A percentile compares a stretch with the other conserved stretches of the same genome.
These are phyloP conservation scores for Antheraea assamensis DNA, from an alignment of 2,888 invertebrate species.

Conservation along the genomic window DNA sequence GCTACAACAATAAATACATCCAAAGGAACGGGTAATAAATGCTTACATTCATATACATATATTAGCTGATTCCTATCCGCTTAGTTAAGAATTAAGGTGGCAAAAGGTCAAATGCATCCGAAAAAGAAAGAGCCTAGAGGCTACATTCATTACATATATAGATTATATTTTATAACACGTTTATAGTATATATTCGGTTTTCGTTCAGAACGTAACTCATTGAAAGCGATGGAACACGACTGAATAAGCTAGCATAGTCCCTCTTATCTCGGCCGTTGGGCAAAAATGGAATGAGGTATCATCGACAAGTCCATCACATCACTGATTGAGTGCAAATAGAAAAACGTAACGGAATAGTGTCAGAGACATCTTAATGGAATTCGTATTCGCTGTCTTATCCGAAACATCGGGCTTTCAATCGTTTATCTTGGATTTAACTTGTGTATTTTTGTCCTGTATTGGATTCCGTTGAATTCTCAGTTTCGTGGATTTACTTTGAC, in stretches of 20 bases:
- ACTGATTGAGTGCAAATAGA: conserved; percentile 47
- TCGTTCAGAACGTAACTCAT: neutral
- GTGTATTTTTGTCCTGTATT: conserved; percentile 30
- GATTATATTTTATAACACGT: no score
- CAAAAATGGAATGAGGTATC: conserved; percentile 26
- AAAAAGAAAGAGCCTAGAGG: no score
- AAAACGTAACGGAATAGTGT: conserved; percentile 55
- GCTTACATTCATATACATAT: neutral
- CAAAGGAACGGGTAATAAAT: neutral
- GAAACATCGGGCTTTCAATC: conserved; percentile 37
- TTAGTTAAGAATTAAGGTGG: no score
- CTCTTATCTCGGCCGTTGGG: neutral
- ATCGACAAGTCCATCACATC: conserved; percentile 37
- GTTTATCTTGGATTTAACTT: conserved; percentile 41
- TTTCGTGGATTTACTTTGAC: conserved; percentile 2
- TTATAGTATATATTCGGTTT: neutral
- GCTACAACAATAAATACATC: neutral
- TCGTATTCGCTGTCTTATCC: conserved; percentile 46
- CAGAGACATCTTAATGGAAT: conserved; percentile 61
- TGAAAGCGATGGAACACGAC: neutral
- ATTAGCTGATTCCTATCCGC: no score
- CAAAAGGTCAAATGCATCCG: no score
- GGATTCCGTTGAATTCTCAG: conserved; percentile 2
- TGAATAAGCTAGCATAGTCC: neutral
- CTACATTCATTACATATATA: no score